Base-by-base conservation (phyloP, 2,113 vertebrate species). In the Brachirus orientalis region DNA sequence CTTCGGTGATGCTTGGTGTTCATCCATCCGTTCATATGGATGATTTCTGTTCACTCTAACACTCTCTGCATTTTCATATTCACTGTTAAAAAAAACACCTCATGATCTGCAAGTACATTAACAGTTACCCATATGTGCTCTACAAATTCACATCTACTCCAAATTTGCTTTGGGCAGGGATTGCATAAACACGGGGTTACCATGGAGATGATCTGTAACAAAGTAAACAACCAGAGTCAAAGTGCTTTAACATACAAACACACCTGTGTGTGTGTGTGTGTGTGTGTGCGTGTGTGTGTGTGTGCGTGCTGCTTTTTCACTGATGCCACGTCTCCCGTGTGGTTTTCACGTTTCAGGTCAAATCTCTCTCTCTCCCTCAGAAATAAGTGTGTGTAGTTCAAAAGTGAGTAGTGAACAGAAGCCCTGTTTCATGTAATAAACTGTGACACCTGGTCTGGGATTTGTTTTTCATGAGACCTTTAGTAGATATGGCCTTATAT, bases 151-250 rank as follows among this genome's bases (percentile, higher is more conserved):
- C 2, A 28, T 28, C 2, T 47, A 9, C 67, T 83, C 55, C 52
- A 37, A 5, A 68, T 73, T 56, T 0, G 1, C 79, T 37, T 63
- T 47, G 22, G 44, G 63, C 75, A 55, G 38, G 8, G 45, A 53
- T 55, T 40, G 56, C 59, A 72, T 67, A 80, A 69, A 86, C 78
- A 80, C 28, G 53, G 52, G 41, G 69, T 88, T 80, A 65, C 77
- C 82, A 78, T 70, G 58, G 84, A 41, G 51, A 85, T 33, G 19
- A 54, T 78, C 22, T 53, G 9, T 10, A 66, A 55, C 63, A 56
- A 22, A 64, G 22, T 17, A 45, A 35, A 63, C 59, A 38, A 50
- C 65, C 47, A 28, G 59, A 63, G 45, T 37, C 40, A 70, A 61
- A 64, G 11, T 47, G 19, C 28, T 56, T 60, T 44, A 67, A 45